A percentile compares a stretch with the other conserved stretches of the same genome.
Evolutionary conservation across 2,888 invertebrate genomes (phyloP).

Genomic region (Lapara coniferarum): DNA sequence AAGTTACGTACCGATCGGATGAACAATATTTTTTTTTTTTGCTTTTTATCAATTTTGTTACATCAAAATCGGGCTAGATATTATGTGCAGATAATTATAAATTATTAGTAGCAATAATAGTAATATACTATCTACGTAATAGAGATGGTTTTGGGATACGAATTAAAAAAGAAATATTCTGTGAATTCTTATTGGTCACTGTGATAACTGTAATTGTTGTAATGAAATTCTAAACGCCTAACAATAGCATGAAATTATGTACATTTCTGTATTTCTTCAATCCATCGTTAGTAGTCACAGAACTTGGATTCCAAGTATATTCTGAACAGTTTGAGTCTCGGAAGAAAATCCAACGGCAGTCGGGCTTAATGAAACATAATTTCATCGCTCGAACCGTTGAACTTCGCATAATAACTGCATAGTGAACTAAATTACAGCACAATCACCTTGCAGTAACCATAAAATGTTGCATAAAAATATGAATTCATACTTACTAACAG

Average conservation of each 20-base stretch:
- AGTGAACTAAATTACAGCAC: conserved; percentile 21
- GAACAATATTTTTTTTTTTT: too few species aligned
- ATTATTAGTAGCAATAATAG: too few species aligned
- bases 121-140: too few species aligned
- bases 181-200: too few species aligned
- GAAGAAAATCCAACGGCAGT: conserved; percentile 5
- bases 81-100: too few species aligned
- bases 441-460: conserved; percentile 13
- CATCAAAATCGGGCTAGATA: too few species aligned
- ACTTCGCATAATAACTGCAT: conserved; percentile 24
- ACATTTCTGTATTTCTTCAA: neutral
- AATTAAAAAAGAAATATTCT: too few species aligned
- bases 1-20: too few species aligned
- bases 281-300: neutral
- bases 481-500: conserved; percentile 21
- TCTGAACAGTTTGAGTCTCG: neutral
- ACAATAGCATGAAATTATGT: neutral
- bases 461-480: conserved; percentile 17
- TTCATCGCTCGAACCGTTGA: conserved; percentile 18
- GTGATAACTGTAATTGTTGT: too few species aligned
- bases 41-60: too few species aligned
- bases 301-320: conserved; percentile 4
- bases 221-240: too few species aligned
- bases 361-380: conserved; percentile 25
- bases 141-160: too few species aligned